Conservation (phyloP, 2,113 vertebrate genomes). For the Pangasianodon gigas region DNA sequence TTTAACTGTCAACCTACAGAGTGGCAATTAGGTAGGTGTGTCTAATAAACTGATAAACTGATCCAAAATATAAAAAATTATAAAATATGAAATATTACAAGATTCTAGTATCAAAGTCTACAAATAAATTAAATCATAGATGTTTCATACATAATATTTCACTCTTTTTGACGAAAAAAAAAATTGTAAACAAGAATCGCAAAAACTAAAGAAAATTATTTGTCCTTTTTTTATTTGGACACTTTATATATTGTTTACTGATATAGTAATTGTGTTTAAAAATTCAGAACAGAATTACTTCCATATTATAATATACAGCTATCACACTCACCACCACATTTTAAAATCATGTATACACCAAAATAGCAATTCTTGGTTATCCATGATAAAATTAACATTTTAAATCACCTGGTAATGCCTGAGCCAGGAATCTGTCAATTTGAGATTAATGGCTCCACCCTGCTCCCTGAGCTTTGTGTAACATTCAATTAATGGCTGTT, state of each 20-base stretch:
- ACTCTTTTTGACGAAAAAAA: not conserved
- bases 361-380: not conserved
- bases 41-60: not conserved
- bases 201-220: not conserved
- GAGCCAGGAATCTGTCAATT: constrained; percentile 92
- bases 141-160: not conserved
- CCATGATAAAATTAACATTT: not conserved
- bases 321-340: not conserved
- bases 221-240: not conserved
- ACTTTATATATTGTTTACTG: not conserved
- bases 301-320: not conserved
- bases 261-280: not conserved
- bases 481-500: constrained; percentile 90
- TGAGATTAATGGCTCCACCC: constrained; percentile 86
- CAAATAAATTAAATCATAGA: not conserved
- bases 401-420: constrained; percentile 90
- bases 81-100: not conserved
- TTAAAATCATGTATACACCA: constrained; percentile 47
- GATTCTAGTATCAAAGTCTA: not conserved
- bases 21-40: not conserved
- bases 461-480: constrained; percentile 90
- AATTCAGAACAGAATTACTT: not conserved
- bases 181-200: not conserved
- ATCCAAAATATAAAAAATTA: not conserved
- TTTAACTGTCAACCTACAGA: not conserved